These are phyloP conservation scores for Monochamus alternatus DNA, from an alignment of 2,888 invertebrate species.

Conservation along the genomic window DNA sequence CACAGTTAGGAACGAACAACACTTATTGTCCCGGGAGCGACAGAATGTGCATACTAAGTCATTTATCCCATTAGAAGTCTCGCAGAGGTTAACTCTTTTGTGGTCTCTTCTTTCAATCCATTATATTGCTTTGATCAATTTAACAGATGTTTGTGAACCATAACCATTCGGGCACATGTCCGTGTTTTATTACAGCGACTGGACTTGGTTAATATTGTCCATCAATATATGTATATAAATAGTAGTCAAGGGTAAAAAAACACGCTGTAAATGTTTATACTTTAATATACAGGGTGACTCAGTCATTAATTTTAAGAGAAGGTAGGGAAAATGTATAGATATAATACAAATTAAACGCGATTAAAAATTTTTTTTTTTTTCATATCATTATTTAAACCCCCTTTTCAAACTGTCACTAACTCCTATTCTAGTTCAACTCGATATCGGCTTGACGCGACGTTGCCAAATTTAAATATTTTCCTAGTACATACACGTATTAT, in stretches of 20 bases:
- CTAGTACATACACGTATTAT: too few species aligned
- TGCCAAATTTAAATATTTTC: too few species aligned
- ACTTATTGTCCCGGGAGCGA: conserved; percentile 1
- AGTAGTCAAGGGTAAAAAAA: neutral
- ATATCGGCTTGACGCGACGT: too few species aligned
- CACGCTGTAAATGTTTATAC: neutral
- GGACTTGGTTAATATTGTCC: neutral
- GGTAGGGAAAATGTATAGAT: too few species aligned
- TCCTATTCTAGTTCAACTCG: too few species aligned
- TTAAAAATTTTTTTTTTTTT: too few species aligned
- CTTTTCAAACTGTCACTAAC: too few species aligned
- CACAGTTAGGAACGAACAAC: conserved; percentile 11
- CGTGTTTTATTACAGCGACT: neutral
- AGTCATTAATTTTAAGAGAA: too few species aligned
- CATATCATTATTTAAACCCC: too few species aligned
- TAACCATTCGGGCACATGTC: neutral
- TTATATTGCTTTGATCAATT: conserved; percentile 28
- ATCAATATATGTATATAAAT: neutral
- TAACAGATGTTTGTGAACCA: conserved; percentile 5
- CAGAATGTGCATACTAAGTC: neutral
- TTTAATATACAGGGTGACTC: neutral
- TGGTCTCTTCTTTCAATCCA: conserved; percentile 28
- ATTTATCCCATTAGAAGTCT: conserved; percentile 30
- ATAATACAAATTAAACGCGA: too few species aligned
- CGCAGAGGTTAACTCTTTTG: conserved; percentile 31